Percentiles rank a stretch among this genome's conserved stretches.
phyloP scores from a whole-genome alignment of 2,888 invertebrate genomes.

The Spatulosminthurus flaviceps region DNA sequence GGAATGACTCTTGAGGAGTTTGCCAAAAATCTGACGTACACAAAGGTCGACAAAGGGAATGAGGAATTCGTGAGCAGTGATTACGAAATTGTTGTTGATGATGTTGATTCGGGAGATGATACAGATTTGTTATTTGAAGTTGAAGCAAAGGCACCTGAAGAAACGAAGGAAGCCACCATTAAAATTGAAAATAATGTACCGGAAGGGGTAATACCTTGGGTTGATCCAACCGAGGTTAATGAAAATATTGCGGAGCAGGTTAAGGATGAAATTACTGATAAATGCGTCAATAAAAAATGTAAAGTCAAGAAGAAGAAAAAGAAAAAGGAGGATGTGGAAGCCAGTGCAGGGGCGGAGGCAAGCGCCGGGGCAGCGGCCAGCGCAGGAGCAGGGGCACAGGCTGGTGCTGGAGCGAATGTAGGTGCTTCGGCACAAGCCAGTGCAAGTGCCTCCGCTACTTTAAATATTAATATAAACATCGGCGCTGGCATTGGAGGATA shows the following conservation, averaged over 20 bases:
- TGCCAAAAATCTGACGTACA: neutral
- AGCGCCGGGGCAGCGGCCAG: neutral
- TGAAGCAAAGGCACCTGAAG: neutral
- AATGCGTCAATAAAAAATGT: no score
- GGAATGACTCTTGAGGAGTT: neutral
- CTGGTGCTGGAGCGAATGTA: neutral
- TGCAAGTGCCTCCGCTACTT: neutral
- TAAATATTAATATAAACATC: neutral
- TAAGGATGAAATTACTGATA: no score
- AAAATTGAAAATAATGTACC: neutral
- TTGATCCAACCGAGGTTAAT: no score
- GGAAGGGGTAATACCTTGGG: no score
- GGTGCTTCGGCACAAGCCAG: neutral
- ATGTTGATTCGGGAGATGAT: neutral
- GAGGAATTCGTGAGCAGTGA: neutral
- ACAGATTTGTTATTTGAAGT: constrained; percentile 10
- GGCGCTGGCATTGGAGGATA: constrained; percentile 64
- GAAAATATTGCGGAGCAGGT: no score
- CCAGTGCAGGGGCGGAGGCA: neutral
- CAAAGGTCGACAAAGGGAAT: neutral
- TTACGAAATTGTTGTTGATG: neutral
- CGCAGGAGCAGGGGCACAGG: neutral
- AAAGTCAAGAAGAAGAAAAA: no score
- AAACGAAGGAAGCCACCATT: neutral
- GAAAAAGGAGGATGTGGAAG: no score